These are phyloP conservation scores for Isichthys henryi DNA, from an alignment of 2,113 vertebrate genomes.

Conservation along the genomic window DNA sequence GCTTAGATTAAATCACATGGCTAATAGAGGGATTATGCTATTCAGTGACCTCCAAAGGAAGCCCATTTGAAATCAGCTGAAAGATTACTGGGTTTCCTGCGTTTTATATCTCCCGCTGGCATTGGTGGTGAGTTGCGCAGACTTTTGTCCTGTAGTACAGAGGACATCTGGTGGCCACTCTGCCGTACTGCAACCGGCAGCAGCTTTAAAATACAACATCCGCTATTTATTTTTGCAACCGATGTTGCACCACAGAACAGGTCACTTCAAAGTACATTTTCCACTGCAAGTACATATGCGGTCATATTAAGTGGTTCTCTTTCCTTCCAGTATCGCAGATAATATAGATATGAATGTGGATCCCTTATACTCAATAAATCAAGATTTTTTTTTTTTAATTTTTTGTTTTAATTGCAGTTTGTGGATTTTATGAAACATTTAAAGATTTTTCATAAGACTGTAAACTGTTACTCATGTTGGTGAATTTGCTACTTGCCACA, in stretches of 20 bases:
- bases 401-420: background rate
- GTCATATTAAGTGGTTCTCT: background rate
- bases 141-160: background rate
- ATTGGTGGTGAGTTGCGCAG: background rate
- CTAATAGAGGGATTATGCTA: background rate
- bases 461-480: background rate
- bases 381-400: background rate
- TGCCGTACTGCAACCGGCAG: slow-evolving; percentile 8
- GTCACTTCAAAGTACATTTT: background rate
- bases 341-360: background rate
- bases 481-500: background rate
- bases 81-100: slow-evolving; percentile 21
- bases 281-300: background rate
- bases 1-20: background rate
- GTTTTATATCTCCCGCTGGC: background rate
- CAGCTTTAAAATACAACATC: background rate
- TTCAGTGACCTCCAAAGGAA: slow-evolving; percentile 4
- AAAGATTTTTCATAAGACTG: background rate
- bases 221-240: background rate
- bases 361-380: background rate
- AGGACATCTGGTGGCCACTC: slow-evolving; percentile 29
- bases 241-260: background rate
- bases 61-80: slow-evolving; percentile 10
- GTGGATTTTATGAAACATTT: background rate
- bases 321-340: background rate